Percentiles rank a stretch among this genome's conserved stretches.
phyloP scores from a whole-genome alignment of 2,797 vertebrate genomes.

The Hemibagrus guttatus region DNA sequence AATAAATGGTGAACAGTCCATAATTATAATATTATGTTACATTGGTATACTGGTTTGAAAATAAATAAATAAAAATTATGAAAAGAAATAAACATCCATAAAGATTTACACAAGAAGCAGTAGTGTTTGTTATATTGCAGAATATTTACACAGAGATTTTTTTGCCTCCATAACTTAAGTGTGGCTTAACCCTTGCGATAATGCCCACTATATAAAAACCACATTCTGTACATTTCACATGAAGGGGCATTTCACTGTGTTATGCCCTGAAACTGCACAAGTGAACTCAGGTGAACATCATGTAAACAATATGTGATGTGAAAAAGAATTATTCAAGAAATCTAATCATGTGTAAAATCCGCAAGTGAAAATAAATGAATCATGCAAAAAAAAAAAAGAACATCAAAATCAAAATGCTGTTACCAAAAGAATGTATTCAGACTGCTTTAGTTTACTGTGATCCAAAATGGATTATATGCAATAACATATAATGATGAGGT shows the following conservation, averaged over 20 bases:
- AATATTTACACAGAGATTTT: neutral
- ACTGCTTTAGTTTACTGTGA: neutral
- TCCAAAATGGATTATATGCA: neutral
- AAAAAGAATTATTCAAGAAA: neutral
- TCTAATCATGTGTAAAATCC: neutral
- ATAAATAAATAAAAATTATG: neutral
- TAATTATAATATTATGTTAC: slow-evolving; percentile 15
- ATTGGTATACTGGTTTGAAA: neutral
- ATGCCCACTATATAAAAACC: neutral
- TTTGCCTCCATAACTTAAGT: neutral
- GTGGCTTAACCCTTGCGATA: neutral
- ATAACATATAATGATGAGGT: neutral
- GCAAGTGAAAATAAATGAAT: neutral
- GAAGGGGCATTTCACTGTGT: neutral
- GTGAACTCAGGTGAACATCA: neutral
- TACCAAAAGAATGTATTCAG: neutral
- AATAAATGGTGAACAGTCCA: neutral
- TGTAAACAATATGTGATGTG: neutral
- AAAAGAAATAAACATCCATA: neutral
- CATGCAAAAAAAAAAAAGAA: neutral
- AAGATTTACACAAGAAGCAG: neutral
- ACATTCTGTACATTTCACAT: neutral
- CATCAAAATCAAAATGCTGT: neutral
- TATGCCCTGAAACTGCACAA: neutral
- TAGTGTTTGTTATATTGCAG: neutral